Evolutionary conservation across 1,140 invertebrate species (phyloP).

Genomic region (Nasonia giraulti): DNA sequence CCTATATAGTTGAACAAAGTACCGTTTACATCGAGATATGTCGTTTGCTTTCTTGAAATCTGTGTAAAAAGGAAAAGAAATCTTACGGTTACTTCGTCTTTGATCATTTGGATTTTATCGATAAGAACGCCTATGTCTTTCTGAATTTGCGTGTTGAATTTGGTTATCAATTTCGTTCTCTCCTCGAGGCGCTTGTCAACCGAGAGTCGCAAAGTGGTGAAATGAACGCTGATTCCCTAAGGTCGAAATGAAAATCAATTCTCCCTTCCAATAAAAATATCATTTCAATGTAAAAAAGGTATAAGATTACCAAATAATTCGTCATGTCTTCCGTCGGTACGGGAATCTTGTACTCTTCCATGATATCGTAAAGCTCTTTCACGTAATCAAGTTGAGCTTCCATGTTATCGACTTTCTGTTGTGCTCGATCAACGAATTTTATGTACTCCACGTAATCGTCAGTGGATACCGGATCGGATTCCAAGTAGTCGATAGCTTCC

Average conservation of each 20-base stretch:
- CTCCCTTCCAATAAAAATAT: no score
- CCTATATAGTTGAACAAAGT: constrained; percentile 69
- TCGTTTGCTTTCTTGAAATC: constrained; percentile 32
- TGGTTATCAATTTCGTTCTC: constrained; percentile 73
- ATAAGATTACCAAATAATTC: constrained; percentile 75
- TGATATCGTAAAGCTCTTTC: constrained; percentile 83
- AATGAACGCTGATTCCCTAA: constrained; percentile 63
- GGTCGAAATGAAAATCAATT: constrained; percentile 4
- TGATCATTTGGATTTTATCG: constrained; percentile 79
- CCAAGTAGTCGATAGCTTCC: constrained; percentile 78
- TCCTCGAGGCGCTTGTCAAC: constrained; percentile 76
- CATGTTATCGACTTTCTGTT: constrained; percentile 77
- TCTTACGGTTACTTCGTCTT: constrained; percentile 77
- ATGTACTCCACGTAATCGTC: constrained; percentile 81
- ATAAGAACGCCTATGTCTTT: constrained; percentile 80
- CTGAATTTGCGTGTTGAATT: constrained; percentile 77
- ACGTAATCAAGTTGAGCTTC: constrained; percentile 80
- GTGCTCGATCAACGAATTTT: constrained; percentile 80
- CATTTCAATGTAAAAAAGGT: no score
- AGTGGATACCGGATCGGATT: constrained; percentile 78
- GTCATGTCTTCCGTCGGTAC: constrained; percentile 78
- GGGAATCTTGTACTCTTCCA: constrained; percentile 81
- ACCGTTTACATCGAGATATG: constrained; percentile 3
- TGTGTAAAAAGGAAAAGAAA: constrained; percentile 46
- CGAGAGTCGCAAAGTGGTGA: constrained; percentile 66